Evolutionary conservation across 92 coral and sea anemone species (phyloP).

Genomic region (Porites cylindrica): DNA sequence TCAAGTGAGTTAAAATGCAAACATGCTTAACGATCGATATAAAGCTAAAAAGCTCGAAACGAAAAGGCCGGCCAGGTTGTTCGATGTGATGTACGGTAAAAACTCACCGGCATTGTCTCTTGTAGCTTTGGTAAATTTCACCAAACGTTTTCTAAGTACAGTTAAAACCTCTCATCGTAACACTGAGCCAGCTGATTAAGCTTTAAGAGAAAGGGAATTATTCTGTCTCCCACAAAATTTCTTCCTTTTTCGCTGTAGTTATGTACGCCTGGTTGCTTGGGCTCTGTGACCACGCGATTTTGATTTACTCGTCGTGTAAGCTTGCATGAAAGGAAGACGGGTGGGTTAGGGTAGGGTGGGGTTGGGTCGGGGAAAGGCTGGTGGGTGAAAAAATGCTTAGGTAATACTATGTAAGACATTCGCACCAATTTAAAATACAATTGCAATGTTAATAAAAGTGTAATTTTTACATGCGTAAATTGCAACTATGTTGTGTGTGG

Average conservation of each 20-base stretch:
- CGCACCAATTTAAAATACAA: no score
- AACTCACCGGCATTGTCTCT: conserved; percentile 43
- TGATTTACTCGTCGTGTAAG: neutral
- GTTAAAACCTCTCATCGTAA: neutral
- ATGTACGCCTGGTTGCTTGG: conserved; percentile 44
- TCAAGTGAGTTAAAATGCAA: conserved; percentile 9
- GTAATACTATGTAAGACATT: no score
- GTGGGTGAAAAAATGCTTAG: no score
- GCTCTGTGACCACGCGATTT: conserved; percentile 23
- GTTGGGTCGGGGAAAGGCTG: no score
- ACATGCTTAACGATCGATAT: neutral
- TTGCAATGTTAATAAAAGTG: no score
- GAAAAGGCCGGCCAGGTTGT: no score
- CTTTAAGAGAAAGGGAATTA: neutral
- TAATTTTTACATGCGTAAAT: no score
- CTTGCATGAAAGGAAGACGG: no score
- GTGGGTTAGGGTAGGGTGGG: no score
- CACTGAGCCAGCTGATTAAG: neutral
- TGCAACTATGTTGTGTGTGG: no score
- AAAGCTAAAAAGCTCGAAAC: neutral
- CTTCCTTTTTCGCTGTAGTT: conserved; percentile 3
- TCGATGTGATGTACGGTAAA: neutral
- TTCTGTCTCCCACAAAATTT: neutral
- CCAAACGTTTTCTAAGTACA: neutral
- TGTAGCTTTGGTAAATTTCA: neutral